Conservation (phyloP, 2,797 vertebrate species). For the Prionace glauca region DNA sequence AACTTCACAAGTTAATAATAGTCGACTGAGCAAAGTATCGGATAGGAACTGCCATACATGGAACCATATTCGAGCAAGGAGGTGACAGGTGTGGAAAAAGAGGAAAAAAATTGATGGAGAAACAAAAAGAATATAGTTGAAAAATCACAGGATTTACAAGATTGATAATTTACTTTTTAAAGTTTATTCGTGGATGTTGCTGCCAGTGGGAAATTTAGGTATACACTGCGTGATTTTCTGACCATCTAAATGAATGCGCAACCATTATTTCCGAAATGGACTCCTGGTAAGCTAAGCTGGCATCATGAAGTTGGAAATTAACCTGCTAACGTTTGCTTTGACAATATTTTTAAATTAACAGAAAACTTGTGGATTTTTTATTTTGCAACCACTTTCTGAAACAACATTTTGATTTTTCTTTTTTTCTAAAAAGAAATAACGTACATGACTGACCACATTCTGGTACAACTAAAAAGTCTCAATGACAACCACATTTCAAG, state of each 20-base stretch:
- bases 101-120: not conserved
- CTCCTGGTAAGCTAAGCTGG: not conserved
- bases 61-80: not conserved
- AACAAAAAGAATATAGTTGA: not conserved
- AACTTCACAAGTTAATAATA: not conserved
- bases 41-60: too few relatives aligned
- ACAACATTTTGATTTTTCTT: not conserved
- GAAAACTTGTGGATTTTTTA: not conserved
- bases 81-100: not conserved
- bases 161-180: not conserved
- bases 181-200: not conserved
- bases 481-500: not conserved
- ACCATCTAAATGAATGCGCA: not conserved
- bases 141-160: not conserved
- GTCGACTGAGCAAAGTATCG: not conserved
- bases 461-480: not conserved
- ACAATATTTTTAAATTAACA: not conserved
- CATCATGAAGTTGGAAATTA: not conserved
- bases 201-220: not conserved
- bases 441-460: not conserved
- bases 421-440: not conserved
- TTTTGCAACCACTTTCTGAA: not conserved
- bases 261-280: not conserved
- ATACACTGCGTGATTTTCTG: not conserved
- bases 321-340: not conserved